Percentiles rank a stretch among this genome's conserved stretches.
Evolutionary conservation across 2,797 vertebrate genomes (phyloP).

Genomic region (Parauchenoglanis punctatus): DNA sequence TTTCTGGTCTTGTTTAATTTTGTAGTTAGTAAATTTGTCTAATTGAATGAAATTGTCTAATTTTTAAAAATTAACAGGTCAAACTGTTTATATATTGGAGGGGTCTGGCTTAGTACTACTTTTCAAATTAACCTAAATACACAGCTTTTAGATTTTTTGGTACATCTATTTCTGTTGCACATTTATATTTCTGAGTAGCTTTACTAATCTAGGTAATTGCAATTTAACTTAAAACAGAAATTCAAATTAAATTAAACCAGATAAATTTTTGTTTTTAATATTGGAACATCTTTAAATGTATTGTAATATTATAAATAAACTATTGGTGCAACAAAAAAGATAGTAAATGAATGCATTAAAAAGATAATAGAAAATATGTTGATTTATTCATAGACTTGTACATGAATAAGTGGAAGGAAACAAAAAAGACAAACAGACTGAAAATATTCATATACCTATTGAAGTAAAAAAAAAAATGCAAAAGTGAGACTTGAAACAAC

Average conservation of each 20-base stretch:
- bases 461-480: background rate
- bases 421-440: background rate
- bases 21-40: conserved; percentile 52
- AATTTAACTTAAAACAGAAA: background rate
- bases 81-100: conserved; percentile 49
- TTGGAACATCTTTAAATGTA: background rate
- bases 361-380: background rate
- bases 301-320: background rate
- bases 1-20: background rate
- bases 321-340: background rate
- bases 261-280: background rate
- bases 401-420: background rate
- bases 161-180: conserved; percentile 13
- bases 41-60: conserved; percentile 41
- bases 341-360: background rate
- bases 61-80: conserved; percentile 47
- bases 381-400: background rate
- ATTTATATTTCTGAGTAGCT: background rate
- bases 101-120: background rate
- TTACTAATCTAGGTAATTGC: conserved; percentile 14
- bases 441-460: background rate
- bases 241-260: background rate
- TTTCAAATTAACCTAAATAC: background rate
- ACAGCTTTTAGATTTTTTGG: conserved; percentile 57
- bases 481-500: background rate